Base-by-base conservation (phyloP, 1,140 invertebrate genomes). In the Nephila pilipes region DNA sequence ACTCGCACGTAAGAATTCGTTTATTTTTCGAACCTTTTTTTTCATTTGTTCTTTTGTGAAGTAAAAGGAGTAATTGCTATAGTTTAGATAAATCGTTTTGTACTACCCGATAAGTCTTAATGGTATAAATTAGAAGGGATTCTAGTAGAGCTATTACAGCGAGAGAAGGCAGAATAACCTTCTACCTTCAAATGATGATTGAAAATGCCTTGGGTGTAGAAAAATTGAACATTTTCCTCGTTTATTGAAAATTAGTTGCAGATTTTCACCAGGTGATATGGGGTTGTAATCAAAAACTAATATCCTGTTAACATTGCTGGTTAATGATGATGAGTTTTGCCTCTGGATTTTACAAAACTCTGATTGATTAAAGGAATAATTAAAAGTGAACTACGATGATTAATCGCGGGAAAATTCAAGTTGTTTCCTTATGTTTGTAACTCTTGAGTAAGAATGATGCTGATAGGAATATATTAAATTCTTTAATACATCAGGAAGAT, bases 41-140 rank as follows among this genome's bases (percentile, higher is more conserved):
- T 32, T 12, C 25, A 32, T 16, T 29, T 32, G 65, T 75, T 75
- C 65, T 75, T 75, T 58, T 18, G 16, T 12, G 65, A 25, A 36
- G 29, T 75, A 32, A 36, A 75, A 36, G 29, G 29, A 29, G 5
- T 75, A 75, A 75, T 75, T 75, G 65, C 65, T 2, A 4, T 32
- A 75, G 65, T 75, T 75, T 75, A 75, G 65, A 75, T 75, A 75
- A 75, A 75, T 75, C 65, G 65, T 75, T 75, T 29, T 75, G 65
- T 75, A 32, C 25, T 32, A 75, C 29, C 16, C 29, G 65, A 36
- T 75, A 29, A 75, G 65, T 75, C 65, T 75, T 75, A 75, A 75
- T 75, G 65, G 29, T 75, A 75, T 75, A 75, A 75, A 75, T 75
- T 75, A 75, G 65, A 75, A 75, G 65, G 32, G 29, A 29, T 75